phyloP scores from a whole-genome alignment of 2,888 invertebrate genomes.

The Acronicta psi region DNA sequence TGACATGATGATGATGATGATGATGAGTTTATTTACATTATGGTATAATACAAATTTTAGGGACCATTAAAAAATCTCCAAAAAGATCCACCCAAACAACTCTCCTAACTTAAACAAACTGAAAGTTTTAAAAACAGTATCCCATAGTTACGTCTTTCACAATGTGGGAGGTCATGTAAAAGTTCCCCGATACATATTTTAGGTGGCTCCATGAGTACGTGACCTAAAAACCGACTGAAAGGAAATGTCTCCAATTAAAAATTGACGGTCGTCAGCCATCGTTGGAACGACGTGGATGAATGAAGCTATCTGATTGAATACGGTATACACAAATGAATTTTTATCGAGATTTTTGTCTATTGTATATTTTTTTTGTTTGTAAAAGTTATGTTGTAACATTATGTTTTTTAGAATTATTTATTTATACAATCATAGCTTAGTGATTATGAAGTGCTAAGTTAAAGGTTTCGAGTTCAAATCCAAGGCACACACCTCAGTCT shows the following conservation, averaged over 20 bases:
- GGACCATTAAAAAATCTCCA: neutral
- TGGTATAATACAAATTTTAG: too few species aligned
- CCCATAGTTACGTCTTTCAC: slow-evolving; percentile 29
- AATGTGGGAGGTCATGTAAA: slow-evolving; percentile 45
- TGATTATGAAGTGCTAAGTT: too few species aligned
- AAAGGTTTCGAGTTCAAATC: too few species aligned
- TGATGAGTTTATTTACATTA: neutral
- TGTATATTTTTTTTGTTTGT: neutral
- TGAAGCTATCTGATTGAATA: slow-evolving; percentile 47
- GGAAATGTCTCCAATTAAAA: slow-evolving; percentile 82
- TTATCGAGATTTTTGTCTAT: neutral
- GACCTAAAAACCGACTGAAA: slow-evolving; percentile 75
- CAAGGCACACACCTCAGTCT: too few species aligned
- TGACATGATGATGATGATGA: too few species aligned
- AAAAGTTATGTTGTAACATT: too few species aligned
- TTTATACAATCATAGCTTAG: too few species aligned
- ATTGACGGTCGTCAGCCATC: slow-evolving; percentile 74
- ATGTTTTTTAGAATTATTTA: too few species aligned
- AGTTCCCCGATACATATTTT: slow-evolving; percentile 68
- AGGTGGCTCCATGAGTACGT: slow-evolving; percentile 59
- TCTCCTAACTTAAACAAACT: slow-evolving; percentile 17
- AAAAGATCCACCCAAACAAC: slow-evolving; percentile 3
- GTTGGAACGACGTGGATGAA: slow-evolving; percentile 60
- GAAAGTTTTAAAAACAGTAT: slow-evolving; percentile 34
- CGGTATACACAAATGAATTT: slow-evolving; percentile 11